Percentiles rank a stretch among this genome's conserved stretches.
phyloP scores from a whole-genome alignment of 2,888 invertebrate species.

The Patella ulyssiponensis region DNA sequence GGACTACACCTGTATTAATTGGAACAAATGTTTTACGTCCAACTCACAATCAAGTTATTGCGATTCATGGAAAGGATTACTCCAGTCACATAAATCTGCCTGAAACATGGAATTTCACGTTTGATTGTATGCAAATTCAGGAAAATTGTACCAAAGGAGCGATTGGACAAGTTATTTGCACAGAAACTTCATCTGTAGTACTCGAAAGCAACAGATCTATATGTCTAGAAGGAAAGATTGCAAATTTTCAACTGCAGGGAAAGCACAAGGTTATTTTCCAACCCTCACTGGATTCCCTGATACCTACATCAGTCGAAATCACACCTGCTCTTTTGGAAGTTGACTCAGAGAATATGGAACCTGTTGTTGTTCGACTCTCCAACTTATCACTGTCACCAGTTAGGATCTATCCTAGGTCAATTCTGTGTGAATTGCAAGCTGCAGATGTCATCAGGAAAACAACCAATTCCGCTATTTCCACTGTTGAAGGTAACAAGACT shows the following conservation, averaged over 20 bases:
- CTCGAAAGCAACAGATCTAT: neutral
- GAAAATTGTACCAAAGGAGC: neutral
- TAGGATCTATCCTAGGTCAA: neutral
- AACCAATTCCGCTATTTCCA: neutral
- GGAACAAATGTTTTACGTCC: neutral
- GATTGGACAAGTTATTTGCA: neutral
- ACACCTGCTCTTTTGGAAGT: slow-evolving; percentile 2
- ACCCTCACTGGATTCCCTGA: neutral
- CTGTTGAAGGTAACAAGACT: neutral
- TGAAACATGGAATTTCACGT: neutral
- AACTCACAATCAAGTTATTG: neutral
- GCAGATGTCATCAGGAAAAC: neutral
- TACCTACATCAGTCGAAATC: neutral
- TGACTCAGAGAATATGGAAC: neutral
- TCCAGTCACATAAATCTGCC: neutral
- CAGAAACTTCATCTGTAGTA: neutral
- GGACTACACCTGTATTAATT: neutral
- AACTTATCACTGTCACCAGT: neutral
- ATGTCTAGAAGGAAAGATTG: neutral
- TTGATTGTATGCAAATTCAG: neutral
- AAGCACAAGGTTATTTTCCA: slow-evolving; percentile 1
- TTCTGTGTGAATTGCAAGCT: neutral
- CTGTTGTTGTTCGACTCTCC: neutral
- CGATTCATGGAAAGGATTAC: neutral
- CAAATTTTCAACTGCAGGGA: neutral